Evolutionary conservation across 1,140 invertebrate species (phyloP).

Genomic region (Trialeurodes vaporariorum): DNA sequence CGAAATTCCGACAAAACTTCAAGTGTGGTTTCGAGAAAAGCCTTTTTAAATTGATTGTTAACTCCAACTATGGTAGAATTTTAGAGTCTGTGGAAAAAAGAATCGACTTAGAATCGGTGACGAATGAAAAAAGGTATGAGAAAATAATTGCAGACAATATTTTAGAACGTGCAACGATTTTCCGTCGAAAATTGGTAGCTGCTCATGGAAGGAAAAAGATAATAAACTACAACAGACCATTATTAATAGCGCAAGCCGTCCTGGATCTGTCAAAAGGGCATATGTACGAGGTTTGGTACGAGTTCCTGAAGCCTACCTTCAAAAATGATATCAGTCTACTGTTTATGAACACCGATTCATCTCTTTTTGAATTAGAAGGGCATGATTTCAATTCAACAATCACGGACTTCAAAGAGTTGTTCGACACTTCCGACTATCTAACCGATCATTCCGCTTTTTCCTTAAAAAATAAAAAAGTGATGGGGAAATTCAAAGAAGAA

Average conservation of each 20-base stretch:
- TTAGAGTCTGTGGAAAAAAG: constrained; percentile 32
- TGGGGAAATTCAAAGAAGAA: constrained; percentile 41
- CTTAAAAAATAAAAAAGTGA: constrained; percentile 33
- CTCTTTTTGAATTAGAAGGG: too few species aligned
- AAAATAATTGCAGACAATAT: constrained; percentile 16
- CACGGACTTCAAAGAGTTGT: too few species aligned
- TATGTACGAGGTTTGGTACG: constrained; percentile 21
- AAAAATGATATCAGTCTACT: constrained; percentile 7
- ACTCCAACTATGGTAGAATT: constrained; percentile 30
- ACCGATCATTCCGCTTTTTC: constrained; percentile 15
- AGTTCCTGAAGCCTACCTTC: constrained; percentile 11
- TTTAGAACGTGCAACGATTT: constrained; percentile 16
- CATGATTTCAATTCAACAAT: too few species aligned
- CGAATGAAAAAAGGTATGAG: constrained; percentile 8
- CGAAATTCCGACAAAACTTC: constrained; percentile 22
- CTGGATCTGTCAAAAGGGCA: constrained; percentile 19
- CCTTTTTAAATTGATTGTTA: constrained; percentile 33
- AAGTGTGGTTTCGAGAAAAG: constrained; percentile 31
- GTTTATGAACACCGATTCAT: constrained; percentile 34
- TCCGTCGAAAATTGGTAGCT: constrained; percentile 15
- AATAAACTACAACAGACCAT: constrained; percentile 17
- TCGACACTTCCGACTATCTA: constrained; percentile 23
- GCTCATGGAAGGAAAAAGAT: constrained; percentile 10
- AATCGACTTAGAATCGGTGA: constrained; percentile 24
- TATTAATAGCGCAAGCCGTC: constrained; percentile 17